A percentile compares a stretch with the other conserved stretches of the same genome.
Evolutionary conservation across 2,113 vertebrate species (phyloP).

Genomic region (Neolamprologus longior): DNA sequence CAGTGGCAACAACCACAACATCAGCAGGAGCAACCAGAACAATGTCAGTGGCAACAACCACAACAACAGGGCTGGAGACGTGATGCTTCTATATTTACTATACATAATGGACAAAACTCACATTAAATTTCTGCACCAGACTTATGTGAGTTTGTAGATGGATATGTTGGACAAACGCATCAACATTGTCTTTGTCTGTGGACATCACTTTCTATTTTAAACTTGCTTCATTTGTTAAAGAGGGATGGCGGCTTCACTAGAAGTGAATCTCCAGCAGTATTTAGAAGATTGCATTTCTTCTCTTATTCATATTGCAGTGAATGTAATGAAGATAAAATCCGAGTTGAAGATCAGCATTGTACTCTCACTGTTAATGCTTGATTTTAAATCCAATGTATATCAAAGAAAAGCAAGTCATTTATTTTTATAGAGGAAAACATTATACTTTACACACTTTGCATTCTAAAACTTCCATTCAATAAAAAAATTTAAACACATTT

Average conservation of each 20-base stretch:
- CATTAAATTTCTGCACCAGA: background rate
- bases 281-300: background rate
- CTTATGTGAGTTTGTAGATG: background rate
- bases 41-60: accelerated
- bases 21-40: background rate
- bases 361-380: background rate
- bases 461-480: background rate
- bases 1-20: background rate
- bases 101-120: background rate
- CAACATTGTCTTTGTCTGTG: background rate
- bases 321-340: background rate
- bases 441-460: background rate
- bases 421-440: background rate
- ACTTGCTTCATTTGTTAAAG: background rate
- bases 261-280: background rate
- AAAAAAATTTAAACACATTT: background rate
- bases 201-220: background rate
- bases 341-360: background rate
- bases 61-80: background rate
- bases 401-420: background rate
- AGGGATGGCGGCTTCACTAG: background rate
- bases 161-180: background rate
- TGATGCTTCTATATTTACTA: background rate
- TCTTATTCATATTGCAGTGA: background rate
- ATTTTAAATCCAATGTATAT: background rate